Evolutionary conservation across 2,797 vertebrate species (phyloP).

Genomic region (Euthynnus affinis): DNA sequence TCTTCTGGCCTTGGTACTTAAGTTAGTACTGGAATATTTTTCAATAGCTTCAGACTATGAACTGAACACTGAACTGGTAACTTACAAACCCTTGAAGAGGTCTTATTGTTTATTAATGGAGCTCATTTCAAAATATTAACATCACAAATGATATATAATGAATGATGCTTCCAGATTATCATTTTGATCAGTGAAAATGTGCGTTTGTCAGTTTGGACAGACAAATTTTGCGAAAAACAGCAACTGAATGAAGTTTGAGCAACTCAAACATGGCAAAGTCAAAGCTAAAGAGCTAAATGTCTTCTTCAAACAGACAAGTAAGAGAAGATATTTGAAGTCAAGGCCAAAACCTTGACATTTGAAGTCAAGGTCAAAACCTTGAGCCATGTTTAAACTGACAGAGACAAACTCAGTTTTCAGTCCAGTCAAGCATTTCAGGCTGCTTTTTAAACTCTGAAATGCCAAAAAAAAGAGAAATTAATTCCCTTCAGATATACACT

Average conservation of each 20-base stretch:
- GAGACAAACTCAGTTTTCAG: neutral
- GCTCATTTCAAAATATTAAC: too few species aligned
- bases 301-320: neutral
- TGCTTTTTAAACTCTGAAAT: neutral
- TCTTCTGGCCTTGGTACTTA: slow-evolving; percentile 98
- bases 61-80: slow-evolving; percentile 5
- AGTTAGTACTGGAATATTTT: slow-evolving; percentile 81
- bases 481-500: too few species aligned
- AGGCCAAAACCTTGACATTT: neutral
- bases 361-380: neutral
- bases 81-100: neutral
- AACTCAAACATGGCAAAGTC: neutral
- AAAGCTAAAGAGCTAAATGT: too few species aligned
- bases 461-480: neutral
- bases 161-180: too few species aligned
- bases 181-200: too few species aligned
- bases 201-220: too few species aligned
- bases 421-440: too few species aligned
- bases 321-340: too few species aligned
- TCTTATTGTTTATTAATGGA: neutral
- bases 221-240: too few species aligned
- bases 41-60: slow-evolving; percentile 42
- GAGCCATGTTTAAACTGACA: neutral
- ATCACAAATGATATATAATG: too few species aligned
- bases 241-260: neutral